A percentile compares a stretch with the other conserved stretches of the same genome.
phyloP scores from a whole-genome alignment of 2,888 invertebrate genomes.

The Oasisia sp. region DNA sequence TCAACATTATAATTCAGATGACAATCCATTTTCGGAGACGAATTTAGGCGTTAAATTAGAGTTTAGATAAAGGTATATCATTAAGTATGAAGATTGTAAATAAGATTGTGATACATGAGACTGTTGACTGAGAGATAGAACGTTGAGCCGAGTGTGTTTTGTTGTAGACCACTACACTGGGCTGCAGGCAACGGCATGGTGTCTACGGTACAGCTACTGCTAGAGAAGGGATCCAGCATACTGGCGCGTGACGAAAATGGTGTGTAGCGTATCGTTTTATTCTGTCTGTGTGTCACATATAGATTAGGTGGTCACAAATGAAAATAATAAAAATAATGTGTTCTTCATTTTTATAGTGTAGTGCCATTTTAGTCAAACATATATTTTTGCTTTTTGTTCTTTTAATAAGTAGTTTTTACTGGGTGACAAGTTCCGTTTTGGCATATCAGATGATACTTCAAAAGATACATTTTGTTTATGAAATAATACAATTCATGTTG shows the following conservation, averaged over 20 bases:
- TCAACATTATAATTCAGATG: no score
- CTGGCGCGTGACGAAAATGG: constrained; percentile 71
- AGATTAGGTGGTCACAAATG: not conserved
- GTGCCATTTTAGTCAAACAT: not conserved
- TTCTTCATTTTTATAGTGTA: not conserved
- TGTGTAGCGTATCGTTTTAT: constrained; percentile 39
- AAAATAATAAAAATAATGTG: not conserved
- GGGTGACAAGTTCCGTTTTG: not conserved
- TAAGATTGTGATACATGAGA: not conserved
- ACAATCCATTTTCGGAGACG: no score
- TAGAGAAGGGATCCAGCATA: constrained; percentile 72
- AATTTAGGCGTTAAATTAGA: no score
- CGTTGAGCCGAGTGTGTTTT: not conserved
- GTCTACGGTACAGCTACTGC: constrained; percentile 71
- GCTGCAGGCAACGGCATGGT: constrained; percentile 74
- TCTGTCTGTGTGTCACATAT: not conserved
- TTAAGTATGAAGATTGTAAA: not conserved
- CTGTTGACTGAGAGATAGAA: not conserved
- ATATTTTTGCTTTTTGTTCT: not conserved
- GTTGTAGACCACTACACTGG: constrained; percentile 72
- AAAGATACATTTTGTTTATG: not conserved
- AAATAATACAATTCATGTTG: not conserved
- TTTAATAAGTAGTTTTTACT: not conserved
- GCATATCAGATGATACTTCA: not conserved
- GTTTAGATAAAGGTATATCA: no score